phyloP scores from a whole-genome alignment of 2,888 invertebrate genomes.

The Tetragonula carbonaria region DNA sequence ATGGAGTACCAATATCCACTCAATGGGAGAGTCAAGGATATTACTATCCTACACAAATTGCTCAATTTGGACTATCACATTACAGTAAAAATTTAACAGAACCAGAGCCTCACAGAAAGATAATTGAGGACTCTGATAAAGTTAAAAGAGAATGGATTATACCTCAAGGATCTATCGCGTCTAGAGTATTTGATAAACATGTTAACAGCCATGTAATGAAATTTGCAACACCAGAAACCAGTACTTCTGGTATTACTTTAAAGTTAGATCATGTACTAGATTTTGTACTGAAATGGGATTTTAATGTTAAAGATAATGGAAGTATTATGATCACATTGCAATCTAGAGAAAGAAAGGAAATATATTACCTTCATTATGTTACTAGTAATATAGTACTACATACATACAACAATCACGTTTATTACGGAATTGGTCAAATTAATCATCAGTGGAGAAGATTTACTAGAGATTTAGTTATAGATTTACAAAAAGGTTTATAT shows the following conservation, averaged over 20 bases:
- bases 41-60: constrained; percentile 99
- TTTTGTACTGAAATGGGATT: constrained; percentile 90
- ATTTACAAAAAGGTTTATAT: constrained; percentile 95
- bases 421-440: constrained; percentile 91
- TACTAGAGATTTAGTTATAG: constrained; percentile 94
- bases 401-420: constrained; percentile 90
- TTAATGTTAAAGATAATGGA: constrained; percentile 91
- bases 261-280: constrained; percentile 89
- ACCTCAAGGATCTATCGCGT: constrained; percentile 88
- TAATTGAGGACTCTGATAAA: constrained; percentile 91
- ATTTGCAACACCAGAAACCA: constrained; percentile 90
- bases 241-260: constrained; percentile 88
- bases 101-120: constrained; percentile 90
- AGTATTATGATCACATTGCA: constrained; percentile 92
- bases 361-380: constrained; percentile 93
- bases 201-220: constrained; percentile 88
- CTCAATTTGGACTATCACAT: constrained; percentile 98
- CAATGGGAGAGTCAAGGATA: constrained; percentile 99
- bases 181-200: constrained; percentile 87
- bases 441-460: constrained; percentile 90
- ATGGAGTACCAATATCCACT: constrained; percentile 97
- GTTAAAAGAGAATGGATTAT: constrained; percentile 89
- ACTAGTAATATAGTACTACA: constrained; percentile 90
- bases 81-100: constrained; percentile 97
- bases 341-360: constrained; percentile 91